A percentile compares a stretch with the other conserved stretches of the same genome.
These are phyloP conservation scores for Mustela nigripes DNA, from an alignment of 2,113 vertebrate genomes.

Conservation along the genomic window DNA sequence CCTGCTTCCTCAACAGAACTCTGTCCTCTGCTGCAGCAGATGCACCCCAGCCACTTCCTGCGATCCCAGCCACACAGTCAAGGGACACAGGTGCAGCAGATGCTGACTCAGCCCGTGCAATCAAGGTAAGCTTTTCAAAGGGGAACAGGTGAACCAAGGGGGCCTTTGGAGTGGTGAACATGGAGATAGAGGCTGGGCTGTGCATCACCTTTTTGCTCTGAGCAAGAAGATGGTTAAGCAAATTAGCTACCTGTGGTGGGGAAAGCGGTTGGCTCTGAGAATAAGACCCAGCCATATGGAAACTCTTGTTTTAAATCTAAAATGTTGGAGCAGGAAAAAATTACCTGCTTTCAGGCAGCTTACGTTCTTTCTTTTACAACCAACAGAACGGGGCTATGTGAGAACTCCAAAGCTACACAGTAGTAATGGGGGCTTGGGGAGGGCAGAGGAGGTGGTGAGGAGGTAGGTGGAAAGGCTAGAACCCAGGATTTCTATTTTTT, in stretches of 20 bases:
- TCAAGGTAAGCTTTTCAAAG: conserved; percentile 86
- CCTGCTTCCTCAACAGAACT: conserved; percentile 65
- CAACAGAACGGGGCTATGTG: neutral
- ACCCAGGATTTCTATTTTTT: conserved; percentile 39
- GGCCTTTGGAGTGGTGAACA: neutral
- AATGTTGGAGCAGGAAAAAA: neutral
- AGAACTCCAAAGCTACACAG: neutral
- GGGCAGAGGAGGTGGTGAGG: neutral
- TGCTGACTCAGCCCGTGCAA: conserved; percentile 66
- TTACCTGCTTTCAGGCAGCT: neutral
- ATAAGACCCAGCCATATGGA: neutral
- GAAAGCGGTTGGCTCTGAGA: neutral
- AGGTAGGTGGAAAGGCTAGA: neutral
- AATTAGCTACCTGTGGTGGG: neutral
- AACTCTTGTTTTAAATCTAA: conserved; percentile 18
- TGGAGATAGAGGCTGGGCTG: neutral
- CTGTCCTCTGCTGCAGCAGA: conserved; percentile 39
- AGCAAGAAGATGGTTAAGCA: neutral
- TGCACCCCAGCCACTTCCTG: conserved; percentile 6
- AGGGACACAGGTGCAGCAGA: conserved; percentile 62
- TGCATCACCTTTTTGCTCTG: neutral
- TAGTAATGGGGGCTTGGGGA: rapidly evolving
- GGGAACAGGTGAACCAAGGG: neutral
- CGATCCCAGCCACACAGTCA: conserved; percentile 20
- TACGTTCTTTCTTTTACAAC: neutral